Evolutionary conservation across 2,113 vertebrate species (phyloP).

Genomic region (Odontophorus gujanensis): DNA sequence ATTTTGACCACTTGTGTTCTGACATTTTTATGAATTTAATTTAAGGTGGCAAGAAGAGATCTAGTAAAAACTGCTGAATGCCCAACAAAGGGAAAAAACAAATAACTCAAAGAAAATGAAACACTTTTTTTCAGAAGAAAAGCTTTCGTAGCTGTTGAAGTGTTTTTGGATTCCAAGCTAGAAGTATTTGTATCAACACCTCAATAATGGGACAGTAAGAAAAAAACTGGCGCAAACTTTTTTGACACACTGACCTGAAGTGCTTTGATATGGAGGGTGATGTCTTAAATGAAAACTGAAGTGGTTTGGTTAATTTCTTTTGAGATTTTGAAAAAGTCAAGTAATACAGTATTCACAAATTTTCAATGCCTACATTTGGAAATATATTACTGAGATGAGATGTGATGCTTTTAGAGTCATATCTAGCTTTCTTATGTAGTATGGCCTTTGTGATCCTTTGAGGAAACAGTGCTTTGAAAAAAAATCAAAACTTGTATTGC

Average conservation of each 20-base stretch:
- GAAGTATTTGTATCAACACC: constrained; percentile 1
- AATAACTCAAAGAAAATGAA: constrained; percentile 64
- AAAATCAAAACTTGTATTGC: not conserved
- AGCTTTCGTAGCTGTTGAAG: constrained; percentile 20
- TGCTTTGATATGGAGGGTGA: not conserved
- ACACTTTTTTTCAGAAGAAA: constrained; percentile 52
- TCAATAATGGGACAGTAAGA: constrained; percentile 12
- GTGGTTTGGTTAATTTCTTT: not conserved
- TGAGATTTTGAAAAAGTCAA: not conserved
- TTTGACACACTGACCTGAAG: not conserved
- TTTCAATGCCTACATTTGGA: not conserved
- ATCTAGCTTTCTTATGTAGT: not conserved
- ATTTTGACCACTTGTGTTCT: not conserved
- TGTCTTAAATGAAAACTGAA: not conserved
- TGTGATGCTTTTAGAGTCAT: not conserved
- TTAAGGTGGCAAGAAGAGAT: constrained; percentile 59
- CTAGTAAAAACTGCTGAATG: constrained; percentile 33
- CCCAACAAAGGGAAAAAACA: constrained; percentile 34
- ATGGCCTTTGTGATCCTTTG: not conserved
- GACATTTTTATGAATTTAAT: constrained; percentile 68
- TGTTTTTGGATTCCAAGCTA: constrained; percentile 35
- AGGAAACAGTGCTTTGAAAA: not conserved
- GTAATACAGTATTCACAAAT: not conserved
- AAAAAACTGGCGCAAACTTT: constrained; percentile 16
- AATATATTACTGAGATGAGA: not conserved